A percentile compares a stretch with the other conserved stretches of the same genome.
phyloP scores from a whole-genome alignment of 2,888 invertebrate genomes.

The Orchestes rusci region DNA sequence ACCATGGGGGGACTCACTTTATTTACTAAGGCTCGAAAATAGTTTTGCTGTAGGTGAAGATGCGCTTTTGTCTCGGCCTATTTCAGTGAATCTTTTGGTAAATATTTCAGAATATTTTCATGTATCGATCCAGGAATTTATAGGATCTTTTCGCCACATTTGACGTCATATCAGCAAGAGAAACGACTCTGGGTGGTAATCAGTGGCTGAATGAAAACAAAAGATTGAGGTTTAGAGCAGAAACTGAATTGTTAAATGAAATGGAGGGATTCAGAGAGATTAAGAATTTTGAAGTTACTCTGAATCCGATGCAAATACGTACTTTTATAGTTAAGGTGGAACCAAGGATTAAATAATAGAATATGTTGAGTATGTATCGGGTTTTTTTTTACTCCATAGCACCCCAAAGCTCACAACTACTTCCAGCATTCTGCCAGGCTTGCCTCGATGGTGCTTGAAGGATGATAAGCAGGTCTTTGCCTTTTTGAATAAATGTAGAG shows the following conservation, averaged over 20 bases:
- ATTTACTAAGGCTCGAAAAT: conserved; percentile 53
- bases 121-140: no score
- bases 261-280: background rate
- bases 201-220: conserved; percentile 49
- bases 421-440: no score
- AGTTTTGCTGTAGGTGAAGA: conserved; percentile 47
- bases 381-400: no score
- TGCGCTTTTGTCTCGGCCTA: conserved; percentile 39
- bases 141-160: conserved; percentile 54
- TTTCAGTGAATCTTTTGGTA: conserved; percentile 47
- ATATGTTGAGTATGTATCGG: no score
- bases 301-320: conserved; percentile 65
- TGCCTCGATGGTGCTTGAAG: no score
- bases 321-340: conserved; percentile 50
- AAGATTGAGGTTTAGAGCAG: conserved; percentile 23
- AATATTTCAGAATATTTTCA: no score
- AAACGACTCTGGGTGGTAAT: conserved; percentile 65
- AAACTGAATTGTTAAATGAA: conserved; percentile 26
- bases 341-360: no score
- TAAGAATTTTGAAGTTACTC: conserved; percentile 42
- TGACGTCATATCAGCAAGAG: conserved; percentile 49
- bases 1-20: conserved; percentile 49
- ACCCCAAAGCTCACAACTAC: no score
- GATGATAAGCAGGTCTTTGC: no score
- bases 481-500: no score